Evolutionary conservation across 2,888 invertebrate species (phyloP), one percentile per base, ranked within the genome.

Genomic region (Melieria omissa): DNA sequence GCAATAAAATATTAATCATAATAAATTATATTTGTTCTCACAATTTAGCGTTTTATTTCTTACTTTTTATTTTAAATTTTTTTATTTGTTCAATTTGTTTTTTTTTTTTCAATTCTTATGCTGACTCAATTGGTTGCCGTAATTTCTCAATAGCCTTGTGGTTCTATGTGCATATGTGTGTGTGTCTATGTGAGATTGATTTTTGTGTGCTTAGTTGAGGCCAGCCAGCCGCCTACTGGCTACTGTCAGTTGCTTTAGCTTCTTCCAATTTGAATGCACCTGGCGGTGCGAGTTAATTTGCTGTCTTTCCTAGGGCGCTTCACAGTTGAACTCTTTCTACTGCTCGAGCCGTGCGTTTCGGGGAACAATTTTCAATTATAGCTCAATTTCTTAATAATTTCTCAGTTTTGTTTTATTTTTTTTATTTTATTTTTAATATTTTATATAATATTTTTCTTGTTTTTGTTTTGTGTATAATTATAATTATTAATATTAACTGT

Each of bases 1-100:
- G 69, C 69, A 69, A 62, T 69, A 69, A 69, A 69, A 69, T 69
- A 69, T 55, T 69, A 69, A 57, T 69, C 63, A 69, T 69, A 69
- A 62, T 69, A 62, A 69, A 69, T 69, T 69, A 63, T 63, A 49
- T 61, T 68, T 69, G 44, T 49, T 62, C 62, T 69, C 69, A 69
- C 69, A 69, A 69, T 69, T 69, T 69, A 62, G 62, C 62, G 47
- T 55, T 55, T 69, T 55, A 63, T 42, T 47, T 63, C 42, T 69
- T 62, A 63, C 55, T 46, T 62, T 55, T 65, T 55, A 44, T 55
- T 57, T 54, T 3, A 60, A 60, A 55, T 52, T 63, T 44, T 54
- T 69, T 69, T 55, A 52, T 62, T 49, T 67, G 49, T 42, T 67
- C 41, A 60, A 42, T 67, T 67, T 49, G 58, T 49, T 52, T 66